Evolutionary conservation across 2,797 vertebrate genomes (phyloP), one percentile per base, ranked within the genome.

Genomic region (Heliangelus exortis): DNA sequence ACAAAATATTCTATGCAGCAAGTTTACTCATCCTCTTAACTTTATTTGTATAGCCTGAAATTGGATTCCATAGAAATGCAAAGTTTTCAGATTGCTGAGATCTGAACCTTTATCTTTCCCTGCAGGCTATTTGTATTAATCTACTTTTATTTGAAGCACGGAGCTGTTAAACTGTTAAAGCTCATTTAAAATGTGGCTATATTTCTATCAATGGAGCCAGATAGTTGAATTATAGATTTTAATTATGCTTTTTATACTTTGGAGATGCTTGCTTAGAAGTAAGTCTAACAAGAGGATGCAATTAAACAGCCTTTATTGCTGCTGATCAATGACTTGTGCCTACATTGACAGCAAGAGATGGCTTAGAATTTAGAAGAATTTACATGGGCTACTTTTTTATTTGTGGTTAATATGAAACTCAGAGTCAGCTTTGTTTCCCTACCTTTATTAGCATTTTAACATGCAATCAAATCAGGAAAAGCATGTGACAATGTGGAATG

Each of bases 11-110:
- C 87, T 73, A 50, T 86, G 87, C 76, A 90, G 89, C 62, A 86
- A 95, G 89, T 96, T 95, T 96, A 96, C 76, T 96, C 76, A 94
- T 94, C 87, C 82, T 96, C 82, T 95, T 94, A 94, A 92, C 83
- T 94, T 92, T 95, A 94, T 96, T 96, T 95, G 92, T 90, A 73
- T 62, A 95, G 86, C 62, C 89, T 92, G 91, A 94, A 96, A 96
- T 92, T 95, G 81, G 83, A 91, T 96, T 96, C 88, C 68, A 95
- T 85, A 73, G 94, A 96, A 96, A 96, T 93, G 77, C 72, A 90
- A 96, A 93, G 87, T 91, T 94, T 93, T 91, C 77, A 83, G 69
- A 92, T 91, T 95, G 87, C 76, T 90, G 66, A 96, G 91, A 92
- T 95, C 73, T 84, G 66, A 95, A 91, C 66, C 84, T 96, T 95